Evolutionary conservation across 2,797 vertebrate species (phyloP), one percentile per base, ranked within the genome.

Genomic region (Hippopotamyrus pictus): DNA sequence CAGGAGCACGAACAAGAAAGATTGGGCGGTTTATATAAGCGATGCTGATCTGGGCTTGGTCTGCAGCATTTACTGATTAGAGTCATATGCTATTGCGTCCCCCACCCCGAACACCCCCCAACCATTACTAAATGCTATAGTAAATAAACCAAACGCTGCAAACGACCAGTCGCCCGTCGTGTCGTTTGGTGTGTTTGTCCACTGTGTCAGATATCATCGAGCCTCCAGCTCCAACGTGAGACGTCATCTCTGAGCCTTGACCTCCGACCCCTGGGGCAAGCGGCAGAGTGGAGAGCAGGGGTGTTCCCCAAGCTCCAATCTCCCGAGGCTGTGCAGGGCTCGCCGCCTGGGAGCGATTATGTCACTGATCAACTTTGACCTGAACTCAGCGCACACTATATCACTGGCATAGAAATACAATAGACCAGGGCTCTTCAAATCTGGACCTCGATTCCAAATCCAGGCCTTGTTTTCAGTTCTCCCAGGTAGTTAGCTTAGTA

Each of bases 321-420:
- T 91, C 84, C 90, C 93, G 17, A 53, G 88, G 92, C 94, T 93
- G 94, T 89, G 91, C 90, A 87, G 88, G 92, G 92, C 93, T 88
- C 85, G 90, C 93, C 93, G 93, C 94, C 94, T 96, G 95, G 93
- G 87, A 93, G 92, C 92, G 93, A 95, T 96, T 95, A 94, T 90
- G 93, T 92, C 91, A 92, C 90, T 92, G 93, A 93, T 89, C 88
- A 94, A 91, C 91, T 90, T 90, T 90, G 25, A 25, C 50, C n/a
- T 50, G 9, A 44, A 41, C 29, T 37, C 14, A 59, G 57, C 7
- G 6, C 57, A 4, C 57, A 59, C 57, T 22, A 22, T n/a, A 7
- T 41, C 37, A 19, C 33, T 9, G 33, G 4, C 69, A 19, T 41
- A 6, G 5, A 19, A 41, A 76, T 14, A 76, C 33, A 37, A 17